Evolutionary conservation across 2,888 invertebrate genomes (phyloP).

Genomic region (Tuta absoluta): DNA sequence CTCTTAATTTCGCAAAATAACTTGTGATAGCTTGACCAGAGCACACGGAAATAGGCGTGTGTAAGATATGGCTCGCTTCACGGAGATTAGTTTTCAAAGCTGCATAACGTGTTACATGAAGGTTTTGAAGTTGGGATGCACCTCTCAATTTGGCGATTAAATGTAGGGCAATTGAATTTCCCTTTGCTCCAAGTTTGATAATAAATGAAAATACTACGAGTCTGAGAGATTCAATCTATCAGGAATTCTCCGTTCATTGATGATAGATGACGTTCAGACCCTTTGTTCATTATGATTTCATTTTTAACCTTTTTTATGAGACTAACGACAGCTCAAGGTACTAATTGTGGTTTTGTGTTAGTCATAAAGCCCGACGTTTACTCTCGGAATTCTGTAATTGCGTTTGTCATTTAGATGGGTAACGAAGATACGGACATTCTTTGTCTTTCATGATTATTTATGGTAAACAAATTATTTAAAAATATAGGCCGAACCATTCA

Average conservation of each 20-base stretch:
- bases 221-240: conserved; percentile 8
- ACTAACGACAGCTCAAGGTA: conserved; percentile 11
- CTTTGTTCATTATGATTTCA: conserved; percentile 5
- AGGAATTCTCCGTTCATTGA: neutral
- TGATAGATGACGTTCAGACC: neutral
- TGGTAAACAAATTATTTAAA: neutral
- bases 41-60: conserved; percentile 50
- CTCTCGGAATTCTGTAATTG: conserved; percentile 4
- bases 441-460: neutral
- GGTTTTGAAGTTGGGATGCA: neutral
- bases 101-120: neutral
- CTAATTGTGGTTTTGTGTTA: conserved; percentile 7
- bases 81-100: conserved; percentile 18
- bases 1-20: conserved; percentile 58
- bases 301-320: neutral
- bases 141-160: neutral
- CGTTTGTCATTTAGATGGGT: neutral
- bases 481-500: neutral
- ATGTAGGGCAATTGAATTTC: conserved; percentile 5
- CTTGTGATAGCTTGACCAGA: conserved; percentile 53
- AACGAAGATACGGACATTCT: neutral
- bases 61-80: conserved; percentile 46
- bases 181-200: neutral
- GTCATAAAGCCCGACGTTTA: conserved; percentile 5
- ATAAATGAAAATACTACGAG: neutral